Evolutionary conservation across 2,888 invertebrate species (phyloP), one percentile per base, ranked within the genome.

Genomic region (Gonocerus acuteangulatus): DNA sequence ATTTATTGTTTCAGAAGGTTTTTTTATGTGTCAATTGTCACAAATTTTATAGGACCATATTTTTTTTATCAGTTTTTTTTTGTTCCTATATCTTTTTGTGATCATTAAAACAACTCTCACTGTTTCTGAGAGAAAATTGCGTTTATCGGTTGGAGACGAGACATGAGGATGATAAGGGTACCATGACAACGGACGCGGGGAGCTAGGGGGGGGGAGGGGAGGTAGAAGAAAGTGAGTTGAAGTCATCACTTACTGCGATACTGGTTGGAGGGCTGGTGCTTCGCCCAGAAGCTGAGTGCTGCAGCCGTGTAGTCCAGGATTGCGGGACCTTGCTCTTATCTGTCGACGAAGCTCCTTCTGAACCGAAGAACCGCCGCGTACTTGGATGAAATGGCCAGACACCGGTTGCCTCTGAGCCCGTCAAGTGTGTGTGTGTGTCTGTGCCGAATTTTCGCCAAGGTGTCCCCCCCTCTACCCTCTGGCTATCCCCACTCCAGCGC

Each of bases 371-470:
- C n/a, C 13, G n/a, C 13, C 13, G 15, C n/a, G 15, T 4, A 39
- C 9, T n/a, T 39, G 7, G 15, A 15, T n/a, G 39, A 39, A 15
- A 13, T 11, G 39, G 15, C 39, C 39, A n/a, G 39, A n/a, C 15
- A 15, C 39, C 15, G 47, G 11, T 47, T 11, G 9, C 3, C 47
- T 15, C 47, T 47, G 21, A n/a, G 47, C 47, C 42, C 21, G 47
- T 2, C 39, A 15, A 36, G 54, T 54, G 54, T 34, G 36, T 54
- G 54, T 9, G 19, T 19, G 21, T 9, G 39, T 34, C 39, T 54
- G 54, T 65, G 65, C 65, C 65, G 65, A 65, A 65, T 62, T 62
- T 65, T 65, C 65, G 65, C 65, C 54, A 65, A 65, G 65, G 65
- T 65, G 65, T 62, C 56, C 49, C 57, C 58, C 57, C 49, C 49